Percentiles rank a stretch among this genome's conserved stretches.
Evolutionary conservation across 2,113 vertebrate species (phyloP).

Genomic region (Nansenia antarctica): DNA sequence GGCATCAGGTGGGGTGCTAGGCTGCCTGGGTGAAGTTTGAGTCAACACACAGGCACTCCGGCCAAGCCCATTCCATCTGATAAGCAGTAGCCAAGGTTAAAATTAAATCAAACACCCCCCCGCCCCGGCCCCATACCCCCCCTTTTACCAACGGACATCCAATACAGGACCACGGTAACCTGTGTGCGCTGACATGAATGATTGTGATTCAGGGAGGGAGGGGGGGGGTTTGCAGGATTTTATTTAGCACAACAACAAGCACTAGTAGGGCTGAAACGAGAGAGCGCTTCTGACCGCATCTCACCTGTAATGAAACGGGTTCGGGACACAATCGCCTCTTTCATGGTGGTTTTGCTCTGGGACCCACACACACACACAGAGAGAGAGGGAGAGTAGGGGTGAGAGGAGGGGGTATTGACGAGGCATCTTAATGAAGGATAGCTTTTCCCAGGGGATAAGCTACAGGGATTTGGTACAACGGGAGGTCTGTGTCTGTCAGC

Average conservation of each 20-base stretch:
- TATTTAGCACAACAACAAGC: constrained; percentile 32
- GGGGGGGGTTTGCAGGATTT: constrained; percentile 19
- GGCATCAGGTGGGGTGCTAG: constrained; percentile 45
- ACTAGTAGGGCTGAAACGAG: constrained; percentile 44
- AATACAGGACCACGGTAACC: constrained; percentile 22
- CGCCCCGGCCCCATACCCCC: constrained; percentile 5
- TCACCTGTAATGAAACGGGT: constrained; percentile 57
- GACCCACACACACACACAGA: constrained; percentile 14
- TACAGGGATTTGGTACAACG: not conserved
- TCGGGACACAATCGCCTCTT: constrained; percentile 61
- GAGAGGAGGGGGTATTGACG: constrained; percentile 1
- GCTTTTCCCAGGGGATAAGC: constrained; percentile 11
- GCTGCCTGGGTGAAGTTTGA: constrained; percentile 29
- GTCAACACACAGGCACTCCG: constrained; percentile 25
- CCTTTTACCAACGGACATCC: not conserved
- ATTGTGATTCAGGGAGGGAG: constrained; percentile 35
- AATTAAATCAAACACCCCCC: constrained; percentile 27
- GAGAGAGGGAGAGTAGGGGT: constrained; percentile 14
- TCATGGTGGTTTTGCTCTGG: constrained; percentile 45
- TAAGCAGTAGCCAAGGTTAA: constrained; percentile 36
- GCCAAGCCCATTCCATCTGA: constrained; percentile 21
- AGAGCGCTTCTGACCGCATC: constrained; percentile 37
- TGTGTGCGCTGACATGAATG: constrained; percentile 34
- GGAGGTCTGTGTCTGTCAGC: not conserved
- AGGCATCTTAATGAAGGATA: constrained; percentile 18